Conservation (phyloP, 2,888 invertebrate species). For the Phragmatobia fuliginosa region DNA sequence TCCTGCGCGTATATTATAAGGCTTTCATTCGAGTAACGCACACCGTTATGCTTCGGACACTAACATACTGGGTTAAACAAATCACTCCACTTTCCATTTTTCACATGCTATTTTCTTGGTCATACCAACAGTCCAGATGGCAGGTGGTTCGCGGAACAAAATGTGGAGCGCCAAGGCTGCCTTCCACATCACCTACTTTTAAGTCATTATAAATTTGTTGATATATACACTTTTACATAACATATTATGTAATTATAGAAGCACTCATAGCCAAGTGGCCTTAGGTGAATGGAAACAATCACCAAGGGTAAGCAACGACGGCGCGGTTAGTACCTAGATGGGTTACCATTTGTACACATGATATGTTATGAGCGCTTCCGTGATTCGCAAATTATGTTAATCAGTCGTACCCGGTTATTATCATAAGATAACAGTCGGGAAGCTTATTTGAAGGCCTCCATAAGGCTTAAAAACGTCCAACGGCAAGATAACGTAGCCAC, state of each 20-base stretch:
- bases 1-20: slow-evolving; percentile 59
- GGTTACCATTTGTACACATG: too few relatives aligned
- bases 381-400: too few relatives aligned
- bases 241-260: slow-evolving; percentile 50
- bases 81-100: slow-evolving; percentile 86
- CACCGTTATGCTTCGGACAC: slow-evolving; percentile 73
- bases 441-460: too few relatives aligned
- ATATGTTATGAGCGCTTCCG: too few relatives aligned
- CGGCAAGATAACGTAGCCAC: too few relatives aligned
- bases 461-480: too few relatives aligned
- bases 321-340: too few relatives aligned
- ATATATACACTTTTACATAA: slow-evolving; percentile 55
- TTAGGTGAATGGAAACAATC: too few relatives aligned
- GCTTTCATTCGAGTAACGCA: slow-evolving; percentile 63
- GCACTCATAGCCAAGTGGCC: too few relatives aligned
- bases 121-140: slow-evolving; percentile 67
- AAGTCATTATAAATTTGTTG: slow-evolving; percentile 68
- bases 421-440: too few relatives aligned
- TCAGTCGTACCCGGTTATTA: too few relatives aligned
- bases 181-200: slow-evolving; percentile 71
- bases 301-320: too few relatives aligned
- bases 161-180: slow-evolving; percentile 72
- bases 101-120: slow-evolving; percentile 77
- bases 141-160: slow-evolving; percentile 75
- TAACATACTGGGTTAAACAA: slow-evolving; percentile 80